Base-by-base conservation (phyloP, 2,797 vertebrate genomes). In the Diplodus puntazzo region DNA sequence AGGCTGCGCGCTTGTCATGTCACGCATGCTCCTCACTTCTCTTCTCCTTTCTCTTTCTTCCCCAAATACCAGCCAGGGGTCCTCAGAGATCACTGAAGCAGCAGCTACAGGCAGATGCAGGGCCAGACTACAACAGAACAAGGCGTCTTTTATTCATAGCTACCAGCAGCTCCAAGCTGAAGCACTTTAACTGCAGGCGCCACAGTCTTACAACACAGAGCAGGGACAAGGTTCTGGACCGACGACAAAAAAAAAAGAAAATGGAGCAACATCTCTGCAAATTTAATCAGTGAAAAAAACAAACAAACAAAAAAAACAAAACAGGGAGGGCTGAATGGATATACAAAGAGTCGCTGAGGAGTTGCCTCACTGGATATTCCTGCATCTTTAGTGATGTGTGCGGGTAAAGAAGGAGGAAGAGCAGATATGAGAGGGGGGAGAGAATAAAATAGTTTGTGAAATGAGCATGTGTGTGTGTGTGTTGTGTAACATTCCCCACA, bases 111-210 rank as follows among this genome's bases (percentile, higher is more conserved):
- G 69, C 74, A 72, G 71, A 84, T 77, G 60, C 75, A 66, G 39
- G 18, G 52, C 62, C 82, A 84, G 78, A 83, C 73, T 75, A 82
- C 85, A 87, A 86, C 78, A 85, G 75, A 77, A 79, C 81, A 80
- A 73, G 34, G 67, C 27, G 66, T 89, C 57, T 89, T 88, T 92
- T 86, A 90, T 93, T 92, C 85, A 88, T 90, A 85, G 79, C 80
- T 68, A 87, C 49, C 79, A 88, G 77, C 45, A 82, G 80, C 65
- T 75, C 34, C 16, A 5, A 80, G 66, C 74, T 67, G 46, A 80
- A 74, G 78, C 83, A 73, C 80, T 89, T 83, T 55, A 77, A 72
- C 67, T 75, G 61, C 27, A 74, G 64, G 58, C 23, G 6, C 64
- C 77, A 71, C 77, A 52, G 77, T 54, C 65, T 73, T 10, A 77